Base-by-base conservation (phyloP, 2,888 invertebrate genomes). In the Adelphocoris suturalis region DNA sequence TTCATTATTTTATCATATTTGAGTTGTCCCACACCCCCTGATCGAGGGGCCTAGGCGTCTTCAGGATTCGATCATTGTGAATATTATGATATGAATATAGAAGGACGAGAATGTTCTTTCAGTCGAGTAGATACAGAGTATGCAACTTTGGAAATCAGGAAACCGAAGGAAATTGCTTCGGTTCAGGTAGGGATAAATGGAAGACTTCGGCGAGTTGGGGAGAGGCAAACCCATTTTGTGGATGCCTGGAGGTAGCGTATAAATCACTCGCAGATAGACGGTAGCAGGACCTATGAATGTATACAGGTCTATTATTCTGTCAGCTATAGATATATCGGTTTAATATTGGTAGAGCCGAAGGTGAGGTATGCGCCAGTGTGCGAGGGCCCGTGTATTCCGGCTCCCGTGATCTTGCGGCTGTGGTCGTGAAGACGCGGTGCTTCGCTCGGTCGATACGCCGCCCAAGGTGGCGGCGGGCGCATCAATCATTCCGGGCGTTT, bases 251-350 rank as follows among this genome's bases (percentile, higher is more conserved):
- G 76, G 87, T 23, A 55, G 78, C n/a, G 28, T 87, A 87, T 87
- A 87, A 87, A 87, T 87, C 87, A 87, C 87, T 76, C 23, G 78
- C 52, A 87, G 76, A 87, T 87, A 87, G 87, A 87, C 87, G 87
- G 87, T 68, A 87, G 85, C 85, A 61, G 85, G 85, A 86, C 90
- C 90, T 91, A 87, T 91, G 89, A 89, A 91, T 91, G 90, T 90
- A 90, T 91, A 90, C 91, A 89, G 76, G 90, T 91, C 91, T 91
- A 91, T 91, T 91, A 91, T 91, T 90, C 91, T 91, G 91, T 91
- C 91, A 89, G 91, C 82, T 89, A 86, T 86, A 88, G 90, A 91
- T 91, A 91, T 91, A 91, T 91, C 90, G 91, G 80, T 89, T 90
- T 91, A 91, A 91, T 91, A 91, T 91, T 89, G 90, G 89, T 90